Percentiles rank a stretch among this genome's conserved stretches.
phyloP scores from a whole-genome alignment of 1,140 invertebrate genomes.

The Zaprionus davidi region DNA sequence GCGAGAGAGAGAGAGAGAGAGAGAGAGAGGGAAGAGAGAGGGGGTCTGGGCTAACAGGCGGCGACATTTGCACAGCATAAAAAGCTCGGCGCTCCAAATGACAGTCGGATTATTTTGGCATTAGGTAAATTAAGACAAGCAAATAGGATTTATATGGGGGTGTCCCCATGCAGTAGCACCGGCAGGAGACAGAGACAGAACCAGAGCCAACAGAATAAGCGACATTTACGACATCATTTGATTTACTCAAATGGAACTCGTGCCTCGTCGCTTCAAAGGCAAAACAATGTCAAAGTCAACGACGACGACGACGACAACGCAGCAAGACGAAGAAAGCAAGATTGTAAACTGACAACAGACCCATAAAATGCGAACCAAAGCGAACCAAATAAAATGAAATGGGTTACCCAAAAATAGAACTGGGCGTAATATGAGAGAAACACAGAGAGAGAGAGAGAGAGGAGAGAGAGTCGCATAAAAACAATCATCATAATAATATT shows the following conservation, averaged over 20 bases:
- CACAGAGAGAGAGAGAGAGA: not conserved
- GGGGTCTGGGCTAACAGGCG: constrained; percentile 20
- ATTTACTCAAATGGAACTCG: constrained; percentile 65
- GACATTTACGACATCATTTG: constrained; percentile 75
- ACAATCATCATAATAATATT: constrained; percentile 59
- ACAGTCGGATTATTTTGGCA: constrained; percentile 49
- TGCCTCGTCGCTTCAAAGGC: constrained; percentile 26
- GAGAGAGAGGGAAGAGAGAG: not conserved
- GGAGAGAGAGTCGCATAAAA: constrained; percentile 26
- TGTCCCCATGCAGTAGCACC: not conserved
- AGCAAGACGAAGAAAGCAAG: constrained; percentile 21
- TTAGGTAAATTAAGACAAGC: constrained; percentile 75
- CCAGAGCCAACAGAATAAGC: constrained; percentile 13
- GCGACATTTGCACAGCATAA: constrained; percentile 46
- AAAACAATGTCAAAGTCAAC: constrained; percentile 47
- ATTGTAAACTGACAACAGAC: constrained; percentile 69
- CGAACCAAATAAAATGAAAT: constrained; percentile 33
- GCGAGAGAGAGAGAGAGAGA: not conserved
- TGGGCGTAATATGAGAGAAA: constrained; percentile 8
- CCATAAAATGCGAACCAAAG: constrained; percentile 47
- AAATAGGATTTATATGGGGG: constrained; percentile 70
- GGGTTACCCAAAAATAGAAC: constrained; percentile 39
- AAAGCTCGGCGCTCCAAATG: constrained; percentile 41
- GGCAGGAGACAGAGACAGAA: constrained; percentile 16
- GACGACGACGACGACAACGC: constrained; percentile 24